Percentiles rank a stretch among this genome's conserved stretches.
phyloP scores from a whole-genome alignment of 2,888 invertebrate species.

The Sepiola atlantica region DNA sequence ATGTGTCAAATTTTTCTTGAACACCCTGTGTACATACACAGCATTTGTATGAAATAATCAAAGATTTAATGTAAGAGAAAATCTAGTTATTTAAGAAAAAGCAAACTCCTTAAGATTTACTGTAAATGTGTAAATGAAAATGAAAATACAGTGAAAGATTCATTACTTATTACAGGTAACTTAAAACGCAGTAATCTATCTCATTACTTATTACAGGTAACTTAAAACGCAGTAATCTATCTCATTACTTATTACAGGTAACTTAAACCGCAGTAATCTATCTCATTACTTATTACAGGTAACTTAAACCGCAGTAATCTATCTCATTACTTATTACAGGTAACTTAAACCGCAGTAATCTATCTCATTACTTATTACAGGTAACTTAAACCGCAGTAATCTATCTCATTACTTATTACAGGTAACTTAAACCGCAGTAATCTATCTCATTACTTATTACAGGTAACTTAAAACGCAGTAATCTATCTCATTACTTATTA shows the following conservation, averaged over 20 bases:
- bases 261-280: neutral
- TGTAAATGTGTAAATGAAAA: too few species aligned
- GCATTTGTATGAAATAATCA: too few species aligned
- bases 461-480: neutral
- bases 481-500: neutral
- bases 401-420: too few species aligned
- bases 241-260: neutral
- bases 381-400: neutral
- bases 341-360: neutral
- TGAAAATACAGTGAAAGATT: too few species aligned
- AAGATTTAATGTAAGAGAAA: too few species aligned
- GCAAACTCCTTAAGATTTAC: too few species aligned
- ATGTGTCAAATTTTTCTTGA: too few species aligned
- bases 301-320: neutral
- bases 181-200: neutral
- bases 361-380: too few species aligned
- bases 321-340: too few species aligned
- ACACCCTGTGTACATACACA: too few species aligned
- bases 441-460: neutral
- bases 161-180: neutral
- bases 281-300: neutral
- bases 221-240: neutral
- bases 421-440: neutral
- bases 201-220: too few species aligned
- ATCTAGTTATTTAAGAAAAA: too few species aligned